Evolutionary conservation across 2,113 vertebrate genomes (phyloP).

Genomic region (Isichthys henryi): DNA sequence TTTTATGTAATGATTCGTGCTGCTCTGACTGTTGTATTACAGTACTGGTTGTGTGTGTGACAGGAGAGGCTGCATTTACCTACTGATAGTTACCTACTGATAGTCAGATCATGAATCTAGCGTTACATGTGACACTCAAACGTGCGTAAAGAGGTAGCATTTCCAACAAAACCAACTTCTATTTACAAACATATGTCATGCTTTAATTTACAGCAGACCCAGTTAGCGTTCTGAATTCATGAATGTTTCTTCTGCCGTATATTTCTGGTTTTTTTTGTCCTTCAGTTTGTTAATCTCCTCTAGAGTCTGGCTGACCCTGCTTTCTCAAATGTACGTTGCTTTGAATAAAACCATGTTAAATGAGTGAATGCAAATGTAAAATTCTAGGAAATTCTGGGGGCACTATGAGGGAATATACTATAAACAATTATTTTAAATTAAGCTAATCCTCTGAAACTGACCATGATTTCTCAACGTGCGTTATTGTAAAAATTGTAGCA

Average conservation of each 20-base stretch:
- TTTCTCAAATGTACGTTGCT: neutral
- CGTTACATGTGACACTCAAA: neutral
- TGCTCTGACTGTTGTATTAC: neutral
- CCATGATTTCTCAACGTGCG: conserved; percentile 49
- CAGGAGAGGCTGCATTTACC: neutral
- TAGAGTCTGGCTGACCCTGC: neutral
- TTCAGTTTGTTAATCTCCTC: neutral
- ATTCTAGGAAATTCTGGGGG: neutral
- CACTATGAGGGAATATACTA: neutral
- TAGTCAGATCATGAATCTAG: neutral
- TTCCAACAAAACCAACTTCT: neutral
- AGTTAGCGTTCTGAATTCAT: neutral
- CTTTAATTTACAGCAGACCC: neutral
- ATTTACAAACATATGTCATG: neutral
- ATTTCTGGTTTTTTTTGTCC: conserved; percentile 35
- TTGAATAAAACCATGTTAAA: neutral
- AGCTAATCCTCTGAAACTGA: conserved; percentile 48
- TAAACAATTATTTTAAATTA: conserved; percentile 39
- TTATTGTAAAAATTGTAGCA: conserved; percentile 58
- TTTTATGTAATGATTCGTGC: neutral
- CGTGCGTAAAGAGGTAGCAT: neutral
- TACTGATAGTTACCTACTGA: neutral
- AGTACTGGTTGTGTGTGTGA: neutral
- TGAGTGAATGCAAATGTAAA: neutral
- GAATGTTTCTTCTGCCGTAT: neutral